Base-by-base conservation (phyloP, 2,797 vertebrate genomes). In the Ctenopoma kingsleyae region DNA sequence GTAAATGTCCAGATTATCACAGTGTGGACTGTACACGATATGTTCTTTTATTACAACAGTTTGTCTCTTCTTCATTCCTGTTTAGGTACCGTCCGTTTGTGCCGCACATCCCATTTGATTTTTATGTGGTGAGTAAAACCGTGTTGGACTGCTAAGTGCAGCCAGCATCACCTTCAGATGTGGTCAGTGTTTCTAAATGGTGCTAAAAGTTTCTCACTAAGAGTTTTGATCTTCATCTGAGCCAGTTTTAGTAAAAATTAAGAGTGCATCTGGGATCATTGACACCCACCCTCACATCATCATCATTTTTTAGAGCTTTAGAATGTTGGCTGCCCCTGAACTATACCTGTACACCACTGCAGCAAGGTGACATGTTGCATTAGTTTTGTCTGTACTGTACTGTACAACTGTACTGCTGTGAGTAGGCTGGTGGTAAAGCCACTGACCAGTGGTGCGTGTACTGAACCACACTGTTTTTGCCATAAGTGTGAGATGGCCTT, bases 401-500 rank as follows among this genome's bases (percentile, higher is more conserved):
- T n/a, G n/a, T n/a, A n/a, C 17, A 6, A 43, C 1, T n/a, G 6
- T 19, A 19, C 41, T 44, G 8, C 4, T 44, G 41, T 44, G 16
- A 17, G 40, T 7, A 17, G 40, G 15, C 40, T 41, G 40, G 40
- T 41, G 8, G 16, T 16, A 23, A 15, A 63, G 16, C 13, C 13
- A 6, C 22, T 57, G n/a, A 51, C 12, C 25, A 53, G 16, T 32
- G 8, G 27, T 56, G 17, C 23, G 16, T 23, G 35, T 35, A 61
- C 59, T 80, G 10, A 86, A 20, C 0, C 30, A 4, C 3, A 2
- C 30, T 80, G 43, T 67, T 30, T 82, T 44, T 71, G 2, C 59
- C n/a, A 0, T 84, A 94, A 89, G 98, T 99, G 98, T 46, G 98
- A 99, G 86, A 99, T 99, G 97, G 98, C 97, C 0, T 99, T 99